A percentile compares a stretch with the other conserved stretches of the same genome.
Conservation (phyloP, 2,888 invertebrate species). For the Cybosia mesomella region DNA sequence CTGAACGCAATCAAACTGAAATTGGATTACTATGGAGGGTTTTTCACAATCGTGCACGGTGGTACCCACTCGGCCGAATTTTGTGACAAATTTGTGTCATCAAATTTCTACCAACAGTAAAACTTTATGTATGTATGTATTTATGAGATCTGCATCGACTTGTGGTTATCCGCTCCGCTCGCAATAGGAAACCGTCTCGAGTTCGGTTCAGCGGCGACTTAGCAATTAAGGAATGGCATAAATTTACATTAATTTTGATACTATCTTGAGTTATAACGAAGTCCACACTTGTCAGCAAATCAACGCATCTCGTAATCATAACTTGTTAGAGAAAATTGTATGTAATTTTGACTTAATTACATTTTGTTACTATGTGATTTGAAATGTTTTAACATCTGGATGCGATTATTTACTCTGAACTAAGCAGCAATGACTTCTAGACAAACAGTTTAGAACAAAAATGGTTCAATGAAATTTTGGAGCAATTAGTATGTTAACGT, state of each 20-base stretch:
- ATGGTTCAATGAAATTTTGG: no score
- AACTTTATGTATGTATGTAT: no score
- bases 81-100: no score
- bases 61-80: no score
- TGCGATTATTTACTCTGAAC: not conserved
- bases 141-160: no score
- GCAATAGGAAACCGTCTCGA: not conserved
- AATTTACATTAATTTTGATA: slow-evolving; percentile 61
- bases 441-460: not conserved
- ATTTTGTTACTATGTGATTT: slow-evolving; percentile 23
- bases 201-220: slow-evolving; percentile 36
- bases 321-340: slow-evolving; percentile 44
- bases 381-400: not conserved
- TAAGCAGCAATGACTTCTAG: not conserved
- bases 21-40: no score
- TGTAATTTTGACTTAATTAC: slow-evolving; percentile 38
- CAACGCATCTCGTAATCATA: slow-evolving; percentile 45
- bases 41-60: no score
- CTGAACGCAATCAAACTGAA: no score
- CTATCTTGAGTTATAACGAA: slow-evolving; percentile 56
- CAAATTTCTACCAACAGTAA: no score
- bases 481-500: no score
- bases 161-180: not conserved
- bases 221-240: slow-evolving; percentile 64
- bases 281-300: slow-evolving; percentile 57